Evolutionary conservation across 1,140 invertebrate species (phyloP).

Genomic region (Aphis gossypii): DNA sequence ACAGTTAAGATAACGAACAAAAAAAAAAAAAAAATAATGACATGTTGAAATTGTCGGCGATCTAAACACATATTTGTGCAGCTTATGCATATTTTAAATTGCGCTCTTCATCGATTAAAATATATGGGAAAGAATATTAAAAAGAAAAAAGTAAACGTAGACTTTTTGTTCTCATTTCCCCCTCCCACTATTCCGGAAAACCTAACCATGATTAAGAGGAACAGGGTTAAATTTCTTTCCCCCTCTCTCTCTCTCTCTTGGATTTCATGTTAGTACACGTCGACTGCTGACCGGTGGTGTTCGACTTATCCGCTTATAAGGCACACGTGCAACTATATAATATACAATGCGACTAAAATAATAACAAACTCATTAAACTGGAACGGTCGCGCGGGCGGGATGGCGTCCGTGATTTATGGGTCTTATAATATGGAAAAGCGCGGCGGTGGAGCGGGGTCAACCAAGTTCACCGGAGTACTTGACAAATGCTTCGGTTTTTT

Average conservation of each 20-base stretch:
- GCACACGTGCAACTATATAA: background rate
- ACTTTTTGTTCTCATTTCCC: background rate
- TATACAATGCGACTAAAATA: constrained; percentile 53
- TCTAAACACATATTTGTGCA: background rate
- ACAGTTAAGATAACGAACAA: background rate
- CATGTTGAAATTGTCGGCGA: no score
- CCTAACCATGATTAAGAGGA: background rate
- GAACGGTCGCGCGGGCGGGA: constrained; percentile 33
- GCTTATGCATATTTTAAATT: background rate
- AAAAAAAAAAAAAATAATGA: constrained; percentile 11
- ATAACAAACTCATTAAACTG: constrained; percentile 57
- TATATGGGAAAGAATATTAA: background rate
- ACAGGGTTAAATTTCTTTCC: background rate
- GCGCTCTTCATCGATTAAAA: background rate
- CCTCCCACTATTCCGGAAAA: background rate
- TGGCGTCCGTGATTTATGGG: constrained; percentile 51
- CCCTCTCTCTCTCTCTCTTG: background rate
- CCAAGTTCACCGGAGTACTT: constrained; percentile 51
- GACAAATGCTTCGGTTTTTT: constrained; percentile 49
- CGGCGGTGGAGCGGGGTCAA: constrained; percentile 29
- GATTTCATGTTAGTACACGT: background rate
- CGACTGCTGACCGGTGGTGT: constrained; percentile 17
- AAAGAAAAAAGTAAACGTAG: background rate
- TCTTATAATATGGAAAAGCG: background rate
- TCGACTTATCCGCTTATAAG: constrained; percentile 48